Conservation (phyloP, 2,888 invertebrate genomes). For the Agonopterix arenella region DNA sequence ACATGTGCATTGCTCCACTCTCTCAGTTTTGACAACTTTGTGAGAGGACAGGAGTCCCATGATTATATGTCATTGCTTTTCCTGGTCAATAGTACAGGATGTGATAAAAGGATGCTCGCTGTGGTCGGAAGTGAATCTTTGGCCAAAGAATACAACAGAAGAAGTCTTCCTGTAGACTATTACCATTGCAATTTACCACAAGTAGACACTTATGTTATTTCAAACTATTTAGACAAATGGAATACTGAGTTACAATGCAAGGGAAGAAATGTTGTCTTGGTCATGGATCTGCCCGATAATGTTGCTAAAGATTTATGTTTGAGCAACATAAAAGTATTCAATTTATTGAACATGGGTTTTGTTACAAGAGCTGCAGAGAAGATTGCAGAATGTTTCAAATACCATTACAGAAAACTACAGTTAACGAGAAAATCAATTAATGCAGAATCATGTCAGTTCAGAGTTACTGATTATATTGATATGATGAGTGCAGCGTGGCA, state of each 20-base stretch:
- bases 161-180: conserved; percentile 30
- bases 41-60: conserved; percentile 18
- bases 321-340: conserved; percentile 25
- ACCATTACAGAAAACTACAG: conserved; percentile 34
- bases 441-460: conserved; percentile 18
- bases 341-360: conserved; percentile 18
- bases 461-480: conserved; percentile 24
- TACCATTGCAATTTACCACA: conserved; percentile 21
- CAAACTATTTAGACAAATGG: conserved; percentile 29
- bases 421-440: conserved; percentile 21
- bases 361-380: conserved; percentile 22
- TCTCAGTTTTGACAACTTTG: conserved; percentile 22
- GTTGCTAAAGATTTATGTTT: conserved; percentile 18
- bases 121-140: conserved; percentile 26
- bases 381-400: conserved; percentile 30
- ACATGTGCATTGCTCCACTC: conserved; percentile 26
- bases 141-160: conserved; percentile 11
- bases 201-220: conserved; percentile 21
- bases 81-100: conserved; percentile 24
- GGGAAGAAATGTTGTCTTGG: conserved; percentile 20
- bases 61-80: conserved; percentile 29
- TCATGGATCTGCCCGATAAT: conserved; percentile 24
- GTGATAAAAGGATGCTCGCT: conserved; percentile 24
- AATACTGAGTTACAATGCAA: conserved; percentile 21
- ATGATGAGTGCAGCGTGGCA: conserved; percentile 35